phyloP scores from a whole-genome alignment of 1,140 invertebrate genomes.

The Lasaia peninsularis region DNA sequence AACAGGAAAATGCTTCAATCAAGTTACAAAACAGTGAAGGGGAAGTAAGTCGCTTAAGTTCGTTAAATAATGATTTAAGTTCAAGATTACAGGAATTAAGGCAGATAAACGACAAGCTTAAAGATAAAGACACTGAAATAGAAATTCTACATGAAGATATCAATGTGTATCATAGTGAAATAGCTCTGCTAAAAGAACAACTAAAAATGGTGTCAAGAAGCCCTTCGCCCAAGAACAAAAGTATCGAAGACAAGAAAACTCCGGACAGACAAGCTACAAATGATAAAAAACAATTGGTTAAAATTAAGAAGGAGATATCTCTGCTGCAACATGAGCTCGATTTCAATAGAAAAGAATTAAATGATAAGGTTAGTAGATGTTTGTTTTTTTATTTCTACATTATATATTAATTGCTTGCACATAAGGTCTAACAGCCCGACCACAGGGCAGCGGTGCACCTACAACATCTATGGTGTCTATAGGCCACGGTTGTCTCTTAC shows the following conservation, averaged over 20 bases:
- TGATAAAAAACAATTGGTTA: constrained; percentile 59
- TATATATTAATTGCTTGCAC: constrained; percentile 4
- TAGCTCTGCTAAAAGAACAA: constrained; percentile 59
- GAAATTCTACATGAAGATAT: constrained; percentile 74
- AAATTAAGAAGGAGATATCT: constrained; percentile 77
- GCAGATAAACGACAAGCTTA: constrained; percentile 53
- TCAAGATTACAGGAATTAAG: constrained; percentile 65
- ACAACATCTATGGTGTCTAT: no score
- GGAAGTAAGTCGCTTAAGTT: constrained; percentile 54
- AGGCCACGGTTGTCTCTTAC: no score
- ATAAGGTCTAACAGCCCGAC: no score
- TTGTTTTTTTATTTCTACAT: constrained; percentile 11
- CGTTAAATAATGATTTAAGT: constrained; percentile 51
- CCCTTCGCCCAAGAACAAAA: constrained; percentile 62
- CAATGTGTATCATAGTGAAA: constrained; percentile 67
- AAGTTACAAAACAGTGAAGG: constrained; percentile 58
- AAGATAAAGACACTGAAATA: constrained; percentile 73
- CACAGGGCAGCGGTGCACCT: no score
- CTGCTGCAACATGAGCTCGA: constrained; percentile 79
- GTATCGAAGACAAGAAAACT: constrained; percentile 36
- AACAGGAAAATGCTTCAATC: constrained; percentile 69
- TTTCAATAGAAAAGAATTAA: constrained; percentile 69
- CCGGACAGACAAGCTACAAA: constrained; percentile 38
- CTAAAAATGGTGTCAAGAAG: constrained; percentile 59
- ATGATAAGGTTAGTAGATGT: constrained; percentile 59